phyloP scores from a whole-genome alignment of 1,140 invertebrate species.

The Lasioglossum albipes region DNA sequence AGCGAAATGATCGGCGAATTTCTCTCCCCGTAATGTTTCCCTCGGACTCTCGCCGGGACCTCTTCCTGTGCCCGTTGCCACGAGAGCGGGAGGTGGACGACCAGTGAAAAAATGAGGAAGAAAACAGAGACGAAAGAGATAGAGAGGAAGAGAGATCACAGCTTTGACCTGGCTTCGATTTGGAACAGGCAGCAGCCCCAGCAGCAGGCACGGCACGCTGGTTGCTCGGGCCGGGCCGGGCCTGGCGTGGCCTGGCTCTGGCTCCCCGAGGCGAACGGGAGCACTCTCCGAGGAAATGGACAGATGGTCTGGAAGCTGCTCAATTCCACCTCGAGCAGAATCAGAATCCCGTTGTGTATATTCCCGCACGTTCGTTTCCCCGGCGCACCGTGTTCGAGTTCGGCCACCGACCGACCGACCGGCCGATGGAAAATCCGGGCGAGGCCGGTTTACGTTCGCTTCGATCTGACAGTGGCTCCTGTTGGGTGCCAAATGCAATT shows the following conservation, averaged over 20 bases:
- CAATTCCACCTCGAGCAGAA: slow-evolving; percentile 64
- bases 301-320: slow-evolving; percentile 65
- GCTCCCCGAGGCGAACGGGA: slow-evolving; percentile 61
- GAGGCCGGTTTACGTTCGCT: slow-evolving; percentile 23
- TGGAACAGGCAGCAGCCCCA: slow-evolving; percentile 25
- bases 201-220: background rate
- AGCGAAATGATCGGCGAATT: slow-evolving; percentile 50
- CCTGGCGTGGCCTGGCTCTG: slow-evolving; percentile 5
- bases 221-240: no score
- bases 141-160: slow-evolving; percentile 8
- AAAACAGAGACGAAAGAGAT: background rate
- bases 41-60: background rate
- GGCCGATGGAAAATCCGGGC: slow-evolving; percentile 57
- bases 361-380: slow-evolving; percentile 53
- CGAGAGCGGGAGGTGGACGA: background rate
- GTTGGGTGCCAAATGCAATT: slow-evolving; percentile 38
- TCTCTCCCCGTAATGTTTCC: slow-evolving; percentile 20
- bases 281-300: slow-evolving; percentile 67
- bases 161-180: slow-evolving; percentile 56
- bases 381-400: slow-evolving; percentile 18
- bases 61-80: background rate
- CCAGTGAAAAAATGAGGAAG: background rate
- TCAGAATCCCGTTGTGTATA: slow-evolving; percentile 59
- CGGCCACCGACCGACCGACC: slow-evolving; percentile 33
- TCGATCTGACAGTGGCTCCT: slow-evolving; percentile 22